phyloP scores from a whole-genome alignment of 2,888 invertebrate genomes.

The Cataglyphis rosenhaueri region DNA sequence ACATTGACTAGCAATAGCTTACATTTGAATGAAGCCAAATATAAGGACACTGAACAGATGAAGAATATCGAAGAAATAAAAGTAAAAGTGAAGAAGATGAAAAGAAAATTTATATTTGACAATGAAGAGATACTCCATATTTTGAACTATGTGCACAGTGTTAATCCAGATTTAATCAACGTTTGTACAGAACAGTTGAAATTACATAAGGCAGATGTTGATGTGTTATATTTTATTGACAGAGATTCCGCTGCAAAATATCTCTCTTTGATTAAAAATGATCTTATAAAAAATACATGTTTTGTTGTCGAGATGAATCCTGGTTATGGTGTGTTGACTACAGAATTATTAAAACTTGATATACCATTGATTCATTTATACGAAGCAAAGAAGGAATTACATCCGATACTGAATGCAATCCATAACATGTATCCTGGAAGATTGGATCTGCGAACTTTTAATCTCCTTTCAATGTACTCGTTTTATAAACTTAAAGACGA shows the following conservation, averaged over 20 bases:
- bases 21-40: neutral
- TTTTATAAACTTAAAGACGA: slow-evolving; percentile 87
- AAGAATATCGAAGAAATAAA: neutral
- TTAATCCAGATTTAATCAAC: slow-evolving; percentile 25
- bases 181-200: slow-evolving; percentile 19
- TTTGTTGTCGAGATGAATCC: slow-evolving; percentile 90
- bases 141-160: neutral
- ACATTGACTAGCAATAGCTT: neutral
- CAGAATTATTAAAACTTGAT: slow-evolving; percentile 87
- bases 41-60: neutral
- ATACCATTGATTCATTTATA: slow-evolving; percentile 87
- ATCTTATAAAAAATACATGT: slow-evolving; percentile 79
- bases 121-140: neutral
- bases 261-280: slow-evolving; percentile 81
- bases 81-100: neutral
- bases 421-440: slow-evolving; percentile 84
- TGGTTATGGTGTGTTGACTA: slow-evolving; percentile 89
- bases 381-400: slow-evolving; percentile 87
- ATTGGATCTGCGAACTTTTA: slow-evolving; percentile 86
- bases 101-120: neutral
- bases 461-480: slow-evolving; percentile 87
- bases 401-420: slow-evolving; percentile 85
- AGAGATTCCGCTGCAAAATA: slow-evolving; percentile 85
- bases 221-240: slow-evolving; percentile 86
- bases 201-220: slow-evolving; percentile 66